Percentiles rank a stretch among this genome's conserved stretches.
phyloP scores from a whole-genome alignment of 1,140 invertebrate genomes.

The Lucilia sericata region DNA sequence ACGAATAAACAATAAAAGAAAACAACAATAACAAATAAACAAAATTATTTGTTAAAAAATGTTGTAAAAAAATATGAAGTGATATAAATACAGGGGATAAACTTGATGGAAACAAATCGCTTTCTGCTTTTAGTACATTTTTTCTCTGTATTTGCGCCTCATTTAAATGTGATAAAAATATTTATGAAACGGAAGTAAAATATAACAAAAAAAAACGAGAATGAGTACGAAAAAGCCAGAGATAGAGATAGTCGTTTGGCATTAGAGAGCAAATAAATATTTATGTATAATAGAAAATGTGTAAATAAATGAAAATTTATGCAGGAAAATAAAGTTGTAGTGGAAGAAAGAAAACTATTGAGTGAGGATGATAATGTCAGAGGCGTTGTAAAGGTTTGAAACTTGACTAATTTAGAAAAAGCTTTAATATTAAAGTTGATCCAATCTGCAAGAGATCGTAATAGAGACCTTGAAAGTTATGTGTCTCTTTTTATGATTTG shows the following conservation, averaged over 20 bases:
- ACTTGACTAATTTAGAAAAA: too few relatives aligned
- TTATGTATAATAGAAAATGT: not conserved
- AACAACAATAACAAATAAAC: not conserved
- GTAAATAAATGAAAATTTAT: not conserved
- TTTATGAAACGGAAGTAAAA: not conserved
- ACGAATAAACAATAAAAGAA: constrained; percentile 27
- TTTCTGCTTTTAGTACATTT: not conserved
- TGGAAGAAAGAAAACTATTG: too few relatives aligned
- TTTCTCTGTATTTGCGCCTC: not conserved
- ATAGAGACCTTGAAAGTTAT: too few relatives aligned
- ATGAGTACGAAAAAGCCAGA: not conserved
- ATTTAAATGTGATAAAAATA: constrained; percentile 28
- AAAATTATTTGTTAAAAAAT: not conserved
- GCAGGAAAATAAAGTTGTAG: too few relatives aligned
- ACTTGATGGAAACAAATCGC: constrained; percentile 23
- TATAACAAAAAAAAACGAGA: not conserved
- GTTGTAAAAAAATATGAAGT: not conserved
- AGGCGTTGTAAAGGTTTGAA: too few relatives aligned
- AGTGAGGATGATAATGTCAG: too few relatives aligned
- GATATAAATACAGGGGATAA: not conserved
- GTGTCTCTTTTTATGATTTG: too few relatives aligned
- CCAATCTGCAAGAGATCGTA: too few relatives aligned
- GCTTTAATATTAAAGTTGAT: too few relatives aligned
- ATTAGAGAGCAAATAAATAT: not conserved
- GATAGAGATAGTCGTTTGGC: not conserved